Evolutionary conservation across 1,140 invertebrate species (phyloP).

Genomic region (Colletes latitarsis): DNA sequence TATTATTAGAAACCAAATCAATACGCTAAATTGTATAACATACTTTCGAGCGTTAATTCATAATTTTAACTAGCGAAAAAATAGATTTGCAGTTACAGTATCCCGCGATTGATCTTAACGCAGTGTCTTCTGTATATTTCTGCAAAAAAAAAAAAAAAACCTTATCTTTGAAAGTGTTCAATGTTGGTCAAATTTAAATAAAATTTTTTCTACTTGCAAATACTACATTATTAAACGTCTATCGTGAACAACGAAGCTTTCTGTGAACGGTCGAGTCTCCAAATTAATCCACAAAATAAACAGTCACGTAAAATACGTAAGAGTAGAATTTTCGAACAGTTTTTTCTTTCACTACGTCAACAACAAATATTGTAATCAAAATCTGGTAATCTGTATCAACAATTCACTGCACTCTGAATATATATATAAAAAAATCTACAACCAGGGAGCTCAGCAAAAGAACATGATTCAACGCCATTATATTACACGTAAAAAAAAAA

Average conservation of each 20-base stretch:
- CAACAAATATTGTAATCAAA: slow-evolving; percentile 43
- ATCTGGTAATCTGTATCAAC: slow-evolving; percentile 38
- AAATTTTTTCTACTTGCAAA: neutral
- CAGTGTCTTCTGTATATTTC: slow-evolving; percentile 28
- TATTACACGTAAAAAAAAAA: slow-evolving; percentile 42
- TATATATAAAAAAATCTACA: slow-evolving; percentile 23
- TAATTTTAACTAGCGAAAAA: neutral
- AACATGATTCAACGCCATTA: slow-evolving; percentile 19
- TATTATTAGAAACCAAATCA: no score
- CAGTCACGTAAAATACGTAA: slow-evolving; percentile 29
- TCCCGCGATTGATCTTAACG: slow-evolving; percentile 31
- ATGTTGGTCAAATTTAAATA: neutral
- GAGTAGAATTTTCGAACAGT: slow-evolving; percentile 27
- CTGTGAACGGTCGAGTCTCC: neutral
- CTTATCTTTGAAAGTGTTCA: neutral
- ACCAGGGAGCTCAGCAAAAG: slow-evolving; percentile 35
- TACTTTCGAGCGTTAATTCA: neutral
- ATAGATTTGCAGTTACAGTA: neutral
- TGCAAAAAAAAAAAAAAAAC: slow-evolving; percentile 9
- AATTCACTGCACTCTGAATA: slow-evolving; percentile 48
- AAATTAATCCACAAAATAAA: slow-evolving; percentile 24
- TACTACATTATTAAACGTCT: neutral
- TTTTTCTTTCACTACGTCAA: slow-evolving; percentile 8
- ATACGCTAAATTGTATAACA: no score
- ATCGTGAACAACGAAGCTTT: neutral